Percentiles rank a stretch among this genome's conserved stretches.
These are phyloP conservation scores for Diorhabda elongata DNA, from an alignment of 1,140 invertebrate species.

Conservation along the genomic window DNA sequence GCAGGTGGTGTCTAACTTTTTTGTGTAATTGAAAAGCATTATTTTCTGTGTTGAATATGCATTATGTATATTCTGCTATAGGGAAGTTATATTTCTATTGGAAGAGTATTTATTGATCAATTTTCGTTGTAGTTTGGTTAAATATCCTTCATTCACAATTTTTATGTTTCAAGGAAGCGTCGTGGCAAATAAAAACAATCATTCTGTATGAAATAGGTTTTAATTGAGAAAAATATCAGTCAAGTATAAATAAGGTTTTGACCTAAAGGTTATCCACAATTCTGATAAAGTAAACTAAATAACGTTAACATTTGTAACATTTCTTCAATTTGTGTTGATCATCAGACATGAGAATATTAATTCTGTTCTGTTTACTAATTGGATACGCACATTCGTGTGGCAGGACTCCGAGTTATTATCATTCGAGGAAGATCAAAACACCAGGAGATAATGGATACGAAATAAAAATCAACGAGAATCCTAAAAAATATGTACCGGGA, in stretches of 20 bases:
- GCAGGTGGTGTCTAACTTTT: no score
- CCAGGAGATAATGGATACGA: slow-evolving; percentile 79
- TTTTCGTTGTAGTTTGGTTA: no score
- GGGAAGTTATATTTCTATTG: no score
- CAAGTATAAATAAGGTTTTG: background rate
- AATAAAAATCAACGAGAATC: slow-evolving; percentile 69
- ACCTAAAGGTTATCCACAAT: background rate
- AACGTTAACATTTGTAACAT: background rate
- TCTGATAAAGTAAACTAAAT: background rate
- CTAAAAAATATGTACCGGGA: slow-evolving; percentile 72
- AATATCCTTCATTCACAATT: no score
- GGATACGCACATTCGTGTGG: slow-evolving; percentile 27
- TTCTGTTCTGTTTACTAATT: slow-evolving; percentile 5
- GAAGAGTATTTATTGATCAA: no score
- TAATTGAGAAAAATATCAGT: no score
- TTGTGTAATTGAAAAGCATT: no score
- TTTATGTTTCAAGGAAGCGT: no score
- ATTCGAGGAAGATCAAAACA: slow-evolving; percentile 46
- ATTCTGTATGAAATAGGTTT: no score
- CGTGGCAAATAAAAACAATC: no score
- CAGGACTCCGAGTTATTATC: slow-evolving; percentile 39
- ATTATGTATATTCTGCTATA: no score
- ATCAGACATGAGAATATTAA: background rate
- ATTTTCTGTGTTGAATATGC: no score
- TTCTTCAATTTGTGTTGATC: background rate